A percentile compares a stretch with the other conserved stretches of the same genome.
Conservation (phyloP, 2,888 invertebrate species). For the Parnassius glacialis region DNA sequence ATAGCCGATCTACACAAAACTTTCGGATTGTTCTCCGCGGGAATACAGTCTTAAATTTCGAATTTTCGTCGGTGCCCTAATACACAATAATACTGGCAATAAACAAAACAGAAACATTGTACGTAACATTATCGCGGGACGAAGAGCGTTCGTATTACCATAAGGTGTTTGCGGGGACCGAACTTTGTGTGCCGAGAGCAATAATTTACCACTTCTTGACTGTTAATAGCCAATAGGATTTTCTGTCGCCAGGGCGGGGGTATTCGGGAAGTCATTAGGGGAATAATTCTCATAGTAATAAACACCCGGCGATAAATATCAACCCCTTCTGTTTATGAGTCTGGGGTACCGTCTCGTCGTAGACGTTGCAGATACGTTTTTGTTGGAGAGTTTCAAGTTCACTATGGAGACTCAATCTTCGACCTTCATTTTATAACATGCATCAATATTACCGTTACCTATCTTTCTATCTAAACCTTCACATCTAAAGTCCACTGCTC, state of each 20-base stretch:
- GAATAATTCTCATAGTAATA: slow-evolving; percentile 79
- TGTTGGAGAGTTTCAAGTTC: slow-evolving; percentile 28
- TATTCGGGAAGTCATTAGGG: slow-evolving; percentile 78
- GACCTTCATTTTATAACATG: too few relatives aligned
- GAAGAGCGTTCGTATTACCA: slow-evolving; percentile 56
- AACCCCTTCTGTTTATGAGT: slow-evolving; percentile 68
- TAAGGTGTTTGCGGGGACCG: slow-evolving; percentile 54
- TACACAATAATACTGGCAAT: slow-evolving; percentile 25
- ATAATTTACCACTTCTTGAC: slow-evolving; percentile 73
- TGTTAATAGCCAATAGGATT: slow-evolving; percentile 80
- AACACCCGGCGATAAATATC: slow-evolving; percentile 78
- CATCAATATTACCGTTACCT: too few relatives aligned
- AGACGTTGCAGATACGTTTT: slow-evolving; percentile 10
- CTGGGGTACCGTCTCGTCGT: slow-evolving; percentile 36
- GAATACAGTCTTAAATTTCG: slow-evolving; percentile 6
- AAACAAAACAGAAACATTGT: slow-evolving; percentile 46
- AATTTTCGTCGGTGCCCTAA: slow-evolving; percentile 12
- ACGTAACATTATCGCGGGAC: slow-evolving; percentile 32
- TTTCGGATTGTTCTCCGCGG: not conserved
- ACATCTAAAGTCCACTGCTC: too few relatives aligned
- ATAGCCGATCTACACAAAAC: not conserved
- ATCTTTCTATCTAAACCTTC: too few relatives aligned
- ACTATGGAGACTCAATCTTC: not conserved
- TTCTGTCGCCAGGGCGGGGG: slow-evolving; percentile 63
- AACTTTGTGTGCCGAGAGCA: slow-evolving; percentile 48